These are phyloP conservation scores for Polypedilum vanderplanki DNA, from an alignment of 1,140 invertebrate species.

Conservation along the genomic window DNA sequence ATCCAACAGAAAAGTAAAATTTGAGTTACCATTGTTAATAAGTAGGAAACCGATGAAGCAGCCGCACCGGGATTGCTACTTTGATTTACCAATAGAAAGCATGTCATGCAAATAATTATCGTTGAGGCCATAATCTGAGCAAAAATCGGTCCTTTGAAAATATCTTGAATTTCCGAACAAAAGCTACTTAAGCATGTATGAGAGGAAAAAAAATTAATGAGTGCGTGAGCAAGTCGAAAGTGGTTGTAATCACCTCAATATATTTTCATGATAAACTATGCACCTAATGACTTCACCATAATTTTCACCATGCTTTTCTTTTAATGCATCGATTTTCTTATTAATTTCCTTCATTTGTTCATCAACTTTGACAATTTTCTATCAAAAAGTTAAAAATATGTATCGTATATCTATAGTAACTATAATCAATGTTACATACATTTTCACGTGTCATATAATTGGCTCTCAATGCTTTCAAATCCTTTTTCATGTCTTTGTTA, in stretches of 20 bases:
- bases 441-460: background rate
- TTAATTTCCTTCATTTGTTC: background rate
- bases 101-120: slow-evolving; percentile 32
- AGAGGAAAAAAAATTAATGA: background rate
- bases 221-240: background rate
- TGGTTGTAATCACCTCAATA: background rate
- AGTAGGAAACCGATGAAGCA: slow-evolving; percentile 32
- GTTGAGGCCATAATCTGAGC: slow-evolving; percentile 32
- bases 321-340: background rate
- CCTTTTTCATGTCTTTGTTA: background rate
- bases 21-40: slow-evolving; percentile 32
- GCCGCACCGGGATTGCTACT: slow-evolving; percentile 32
- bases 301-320: background rate
- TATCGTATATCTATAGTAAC: background rate
- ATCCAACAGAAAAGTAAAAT: slow-evolving; percentile 35
- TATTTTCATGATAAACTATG: slow-evolving; percentile 30
- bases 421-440: background rate
- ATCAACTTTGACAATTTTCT: background rate
- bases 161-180: slow-evolving; percentile 31
- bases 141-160: slow-evolving; percentile 31
- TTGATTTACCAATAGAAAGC: slow-evolving; percentile 30
- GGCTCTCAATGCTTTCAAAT: slow-evolving; percentile 1
- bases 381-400: background rate
- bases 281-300: slow-evolving; percentile 4
- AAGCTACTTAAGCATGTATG: slow-evolving; percentile 31